These are phyloP conservation scores for Artibeus jamaicensis DNA, from an alignment of 2,797 vertebrate genomes.

Conservation along the genomic window DNA sequence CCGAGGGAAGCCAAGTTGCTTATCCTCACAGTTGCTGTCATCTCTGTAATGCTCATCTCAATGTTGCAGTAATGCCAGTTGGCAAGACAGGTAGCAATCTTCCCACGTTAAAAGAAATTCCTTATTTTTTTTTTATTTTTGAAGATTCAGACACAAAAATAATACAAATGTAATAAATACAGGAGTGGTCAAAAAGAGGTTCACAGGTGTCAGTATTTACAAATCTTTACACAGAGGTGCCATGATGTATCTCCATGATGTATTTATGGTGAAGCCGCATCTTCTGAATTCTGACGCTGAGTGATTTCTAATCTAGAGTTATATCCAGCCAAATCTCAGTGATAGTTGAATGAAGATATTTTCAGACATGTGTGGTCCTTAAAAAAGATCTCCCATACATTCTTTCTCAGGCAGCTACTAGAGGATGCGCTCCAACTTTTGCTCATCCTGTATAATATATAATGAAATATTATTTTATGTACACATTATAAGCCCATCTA, in stretches of 20 bases:
- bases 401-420: background rate
- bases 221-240: background rate
- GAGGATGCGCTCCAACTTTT: constrained; percentile 5
- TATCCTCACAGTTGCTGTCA: background rate
- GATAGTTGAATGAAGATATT: background rate
- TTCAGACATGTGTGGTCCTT: background rate
- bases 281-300: background rate
- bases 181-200: background rate
- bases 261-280: background rate
- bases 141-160: background rate
- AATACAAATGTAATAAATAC: background rate
- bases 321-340: background rate
- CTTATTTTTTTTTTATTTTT: background rate
- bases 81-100: background rate
- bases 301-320: background rate
- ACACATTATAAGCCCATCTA: background rate
- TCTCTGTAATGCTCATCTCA: background rate
- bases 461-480: background rate
- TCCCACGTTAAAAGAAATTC: background rate
- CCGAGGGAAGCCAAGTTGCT: background rate
- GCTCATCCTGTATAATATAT: background rate
- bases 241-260: background rate
- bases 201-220: background rate
- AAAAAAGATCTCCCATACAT: background rate
- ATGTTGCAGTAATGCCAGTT: background rate